Base-by-base conservation (phyloP, 2,888 invertebrate species). In the Drosophila nr. perissopoda region DNA sequence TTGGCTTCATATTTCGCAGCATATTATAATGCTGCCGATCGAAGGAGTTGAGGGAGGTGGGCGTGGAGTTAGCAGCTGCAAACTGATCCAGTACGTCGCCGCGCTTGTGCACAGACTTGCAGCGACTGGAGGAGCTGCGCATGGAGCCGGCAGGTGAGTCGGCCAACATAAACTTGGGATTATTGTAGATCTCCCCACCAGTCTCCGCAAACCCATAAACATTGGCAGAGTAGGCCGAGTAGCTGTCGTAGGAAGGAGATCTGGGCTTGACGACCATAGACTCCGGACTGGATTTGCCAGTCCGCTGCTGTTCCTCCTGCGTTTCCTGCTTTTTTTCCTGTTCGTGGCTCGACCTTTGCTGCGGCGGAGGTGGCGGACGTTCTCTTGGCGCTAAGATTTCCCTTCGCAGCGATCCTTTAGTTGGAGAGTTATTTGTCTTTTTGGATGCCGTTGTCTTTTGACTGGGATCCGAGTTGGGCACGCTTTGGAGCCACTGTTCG, bases 401-500 rank as follows among this genome's bases (percentile, higher is more conserved):
- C 53, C 82, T 91, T 1, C 87, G 68, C 33, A 77, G 54, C 2
- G 88, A 63, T 6, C 68, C 68, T 31, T 88, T 86, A 11, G 62
- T 59, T 18, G 86, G 81, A 0, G 88, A 88, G 1, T 60, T 62
- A 4, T 56, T 51, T 13, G 21, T 51, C 61, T 84, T 89, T 58
- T 81, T 83, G 2, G 76, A 33, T 2, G 71, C 29, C 1, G 36
- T 11, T 4, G 60, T 7, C 64, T 74, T 72, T n/a, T 72, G 74
- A 0, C 61, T 33, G 0, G 46, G 62, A 51, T 93, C 93, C 27
- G 90, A 91, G 18, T 89, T 89, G 4, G 96, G 96, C 57, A 96
- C 95, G 80, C 96, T 95, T 92, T 96, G 96, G 48, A 96, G 92
- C 96, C 96, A 96, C 92, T 96, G 95, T 72, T 95, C 94, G 56